Conservation (phyloP, 2,888 invertebrate genomes). For the Gerris lacustris region DNA sequence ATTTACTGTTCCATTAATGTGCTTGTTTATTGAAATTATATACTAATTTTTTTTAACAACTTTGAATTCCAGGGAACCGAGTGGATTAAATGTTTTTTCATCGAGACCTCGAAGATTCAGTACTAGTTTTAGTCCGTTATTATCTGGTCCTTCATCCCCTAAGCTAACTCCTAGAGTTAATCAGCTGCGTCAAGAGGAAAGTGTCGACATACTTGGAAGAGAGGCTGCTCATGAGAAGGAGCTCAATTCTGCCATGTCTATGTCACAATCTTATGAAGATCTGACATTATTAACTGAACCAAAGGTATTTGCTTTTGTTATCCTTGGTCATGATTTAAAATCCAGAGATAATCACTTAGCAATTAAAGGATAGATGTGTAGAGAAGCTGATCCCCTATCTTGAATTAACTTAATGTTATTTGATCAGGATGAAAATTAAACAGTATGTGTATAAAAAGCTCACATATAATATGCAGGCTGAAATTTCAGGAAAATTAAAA, state of each 20-base stretch:
- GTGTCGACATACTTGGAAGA: slow-evolving; percentile 67
- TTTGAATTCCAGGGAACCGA: not conserved
- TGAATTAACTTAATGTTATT: too few relatives aligned
- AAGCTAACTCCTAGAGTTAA: slow-evolving; percentile 71
- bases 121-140: slow-evolving; percentile 63
- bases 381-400: too few relatives aligned
- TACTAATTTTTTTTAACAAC: too few relatives aligned
- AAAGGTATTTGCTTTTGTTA: slow-evolving; percentile 3
- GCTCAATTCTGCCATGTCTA: slow-evolving; percentile 80
- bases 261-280: slow-evolving; percentile 91
- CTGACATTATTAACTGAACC: slow-evolving; percentile 56
- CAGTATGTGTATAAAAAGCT: too few relatives aligned
- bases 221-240: slow-evolving; percentile 87
- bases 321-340: too few relatives aligned
- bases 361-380: too few relatives aligned
- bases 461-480: too few relatives aligned
- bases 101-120: slow-evolving; percentile 68
- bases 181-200: slow-evolving; percentile 82
- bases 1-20: too few relatives aligned
- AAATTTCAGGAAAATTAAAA: too few relatives aligned
- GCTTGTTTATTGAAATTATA: too few relatives aligned
- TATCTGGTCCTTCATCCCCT: slow-evolving; percentile 40
- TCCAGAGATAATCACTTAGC: too few relatives aligned
- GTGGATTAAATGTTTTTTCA: not conserved
- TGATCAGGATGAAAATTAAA: too few relatives aligned